These are phyloP conservation scores for Danaus chrysippus DNA, from an alignment of 2,888 invertebrate genomes.

Conservation along the genomic window DNA sequence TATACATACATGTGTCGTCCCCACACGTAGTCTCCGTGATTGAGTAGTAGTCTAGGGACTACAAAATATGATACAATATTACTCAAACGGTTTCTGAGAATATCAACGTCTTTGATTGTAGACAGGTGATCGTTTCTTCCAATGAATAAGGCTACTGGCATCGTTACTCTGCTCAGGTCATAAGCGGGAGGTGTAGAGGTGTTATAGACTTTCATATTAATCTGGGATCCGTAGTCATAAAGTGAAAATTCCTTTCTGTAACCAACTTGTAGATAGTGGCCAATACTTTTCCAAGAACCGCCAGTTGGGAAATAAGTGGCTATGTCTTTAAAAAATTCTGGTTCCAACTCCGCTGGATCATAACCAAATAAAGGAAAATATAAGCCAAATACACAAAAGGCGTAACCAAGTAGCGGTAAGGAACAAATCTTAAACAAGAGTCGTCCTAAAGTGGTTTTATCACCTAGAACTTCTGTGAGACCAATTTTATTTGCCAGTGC, in stretches of 20 bases:
- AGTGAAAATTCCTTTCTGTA: slow-evolving; percentile 35
- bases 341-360: slow-evolving; percentile 34
- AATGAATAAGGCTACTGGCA: slow-evolving; percentile 40
- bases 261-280: slow-evolving; percentile 43
- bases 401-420: slow-evolving; percentile 16
- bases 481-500: slow-evolving; percentile 14
- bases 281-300: slow-evolving; percentile 41
- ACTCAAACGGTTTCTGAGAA: slow-evolving; percentile 36
- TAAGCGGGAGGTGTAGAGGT: slow-evolving; percentile 41
- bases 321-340: slow-evolving; percentile 29
- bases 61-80: slow-evolving; percentile 37
- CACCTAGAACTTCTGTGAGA: slow-evolving; percentile 30
- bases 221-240: slow-evolving; percentile 42
- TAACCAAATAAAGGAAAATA: slow-evolving; percentile 25
- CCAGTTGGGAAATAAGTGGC: slow-evolving; percentile 42
- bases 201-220: slow-evolving; percentile 41
- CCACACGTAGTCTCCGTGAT: slow-evolving; percentile 38
- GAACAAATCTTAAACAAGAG: slow-evolving; percentile 21
- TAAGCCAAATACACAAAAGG: slow-evolving; percentile 22
- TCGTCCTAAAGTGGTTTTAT: slow-evolving; percentile 4
- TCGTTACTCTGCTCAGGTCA: slow-evolving; percentile 43
- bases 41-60: slow-evolving; percentile 22
- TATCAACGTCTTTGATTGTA: slow-evolving; percentile 39
- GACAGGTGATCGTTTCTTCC: slow-evolving; percentile 44
- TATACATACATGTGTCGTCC: slow-evolving; percentile 30